Evolutionary conservation across 1,140 invertebrate genomes (phyloP).

Genomic region (Trachelipus rathkii): DNA sequence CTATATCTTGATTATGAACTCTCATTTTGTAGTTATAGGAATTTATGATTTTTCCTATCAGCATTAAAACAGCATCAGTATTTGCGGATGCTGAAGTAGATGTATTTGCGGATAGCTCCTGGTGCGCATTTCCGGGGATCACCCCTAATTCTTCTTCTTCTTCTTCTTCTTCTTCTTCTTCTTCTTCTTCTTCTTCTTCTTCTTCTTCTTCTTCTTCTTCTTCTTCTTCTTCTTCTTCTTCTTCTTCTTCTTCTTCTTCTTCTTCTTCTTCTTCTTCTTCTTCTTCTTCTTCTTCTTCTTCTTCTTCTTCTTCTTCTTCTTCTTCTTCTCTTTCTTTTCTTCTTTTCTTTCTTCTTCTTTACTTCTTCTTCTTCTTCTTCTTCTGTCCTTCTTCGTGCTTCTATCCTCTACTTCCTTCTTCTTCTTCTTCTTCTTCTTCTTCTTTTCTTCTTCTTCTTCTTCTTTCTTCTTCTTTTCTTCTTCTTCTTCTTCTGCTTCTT

Average conservation of each 20-base stretch:
- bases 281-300: background rate
- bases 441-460: too few species aligned
- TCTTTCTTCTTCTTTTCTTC: slow-evolving; percentile 10
- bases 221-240: background rate
- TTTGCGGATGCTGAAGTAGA: too few species aligned
- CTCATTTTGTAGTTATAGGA: too few species aligned
- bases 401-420: slow-evolving; percentile 9
- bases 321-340: background rate
- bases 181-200: background rate
- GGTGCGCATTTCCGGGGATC: too few species aligned
- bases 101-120: too few species aligned
- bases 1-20: too few species aligned
- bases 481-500: too few species aligned
- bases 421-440: slow-evolving; percentile 9
- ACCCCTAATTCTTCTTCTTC: too few species aligned
- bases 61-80: too few species aligned
- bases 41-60: too few species aligned
- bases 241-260: background rate
- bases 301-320: slow-evolving; percentile 4
- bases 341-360: background rate
- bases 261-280: background rate
- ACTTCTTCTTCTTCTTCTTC: background rate
- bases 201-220: too few species aligned
- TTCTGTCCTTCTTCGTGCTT: background rate
- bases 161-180: slow-evolving; percentile 2